These are phyloP conservation scores for Dioctria linearis DNA, from an alignment of 2,888 invertebrate genomes.

Conservation along the genomic window DNA sequence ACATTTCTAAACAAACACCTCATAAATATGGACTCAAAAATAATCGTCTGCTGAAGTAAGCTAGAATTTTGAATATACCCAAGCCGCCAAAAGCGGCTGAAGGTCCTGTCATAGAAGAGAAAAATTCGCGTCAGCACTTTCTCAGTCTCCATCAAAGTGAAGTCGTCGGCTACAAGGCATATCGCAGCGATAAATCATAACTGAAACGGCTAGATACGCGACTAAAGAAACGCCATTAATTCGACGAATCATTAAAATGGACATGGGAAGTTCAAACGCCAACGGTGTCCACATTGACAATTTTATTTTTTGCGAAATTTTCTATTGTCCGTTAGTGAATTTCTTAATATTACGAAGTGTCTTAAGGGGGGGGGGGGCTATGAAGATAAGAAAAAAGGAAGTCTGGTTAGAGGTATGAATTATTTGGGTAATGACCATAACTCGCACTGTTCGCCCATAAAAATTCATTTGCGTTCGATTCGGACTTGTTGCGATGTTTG, in stretches of 20 bases:
- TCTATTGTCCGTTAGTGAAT: not conserved
- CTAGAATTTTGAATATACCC: not conserved
- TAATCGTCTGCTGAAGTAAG: not conserved
- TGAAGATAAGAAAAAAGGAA: not conserved
- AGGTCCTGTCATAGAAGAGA: not conserved
- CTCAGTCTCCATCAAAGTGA: constrained; percentile 5
- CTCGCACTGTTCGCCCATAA: not conserved
- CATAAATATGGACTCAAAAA: not conserved
- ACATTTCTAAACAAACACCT: constrained; percentile 38
- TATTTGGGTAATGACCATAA: not conserved
- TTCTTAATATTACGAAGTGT: not conserved
- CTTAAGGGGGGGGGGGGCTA: not conserved
- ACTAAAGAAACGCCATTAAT: constrained; percentile 27
- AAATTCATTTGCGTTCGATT: constrained; percentile 23
- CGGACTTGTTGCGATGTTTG: constrained; percentile 31
- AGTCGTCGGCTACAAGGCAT: constrained; percentile 32
- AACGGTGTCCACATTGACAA: constrained; percentile 7
- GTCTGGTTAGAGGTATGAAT: too few species aligned
- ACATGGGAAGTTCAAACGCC: not conserved
- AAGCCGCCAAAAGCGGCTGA: not conserved
- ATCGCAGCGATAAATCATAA: constrained; percentile 32
- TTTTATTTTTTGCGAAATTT: constrained; percentile 7
- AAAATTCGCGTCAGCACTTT: not conserved
- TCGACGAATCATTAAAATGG: constrained; percentile 30
- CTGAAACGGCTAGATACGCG: constrained; percentile 18